Percentiles rank a stretch among this genome's conserved stretches.
Evolutionary conservation across 2,888 invertebrate species (phyloP).

Genomic region (Heliconius charithonia): DNA sequence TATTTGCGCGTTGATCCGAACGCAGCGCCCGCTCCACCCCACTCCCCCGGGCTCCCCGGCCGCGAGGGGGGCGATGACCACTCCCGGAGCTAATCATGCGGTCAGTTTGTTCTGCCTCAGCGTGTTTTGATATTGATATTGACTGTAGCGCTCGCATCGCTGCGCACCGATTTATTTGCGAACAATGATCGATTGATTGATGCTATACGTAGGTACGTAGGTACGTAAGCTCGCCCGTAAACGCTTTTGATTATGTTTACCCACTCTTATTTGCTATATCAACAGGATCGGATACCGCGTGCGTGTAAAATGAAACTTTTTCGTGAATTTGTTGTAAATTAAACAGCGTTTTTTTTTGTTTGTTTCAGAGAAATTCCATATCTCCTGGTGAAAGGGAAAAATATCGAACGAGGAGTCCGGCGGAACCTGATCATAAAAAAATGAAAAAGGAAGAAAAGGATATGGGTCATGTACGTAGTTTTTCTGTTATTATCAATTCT

Average conservation of each 20-base stretch:
- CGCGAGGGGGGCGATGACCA: conserved; percentile 74
- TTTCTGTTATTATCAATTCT: neutral
- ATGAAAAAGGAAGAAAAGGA: conserved; percentile 93
- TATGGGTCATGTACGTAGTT: conserved; percentile 88
- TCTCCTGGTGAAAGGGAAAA: conserved; percentile 93
- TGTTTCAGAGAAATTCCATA: conserved; percentile 91
- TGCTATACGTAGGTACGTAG: conserved; percentile 59
- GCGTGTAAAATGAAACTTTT: conserved; percentile 41
- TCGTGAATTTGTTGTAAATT: conserved; percentile 28
- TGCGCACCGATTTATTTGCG: conserved; percentile 82
- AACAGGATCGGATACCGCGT: conserved; percentile 59
- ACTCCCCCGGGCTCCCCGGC: conserved; percentile 47
- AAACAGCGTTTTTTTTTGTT: conserved; percentile 44
- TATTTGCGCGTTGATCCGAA: conserved; percentile 81
- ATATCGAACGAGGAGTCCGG: conserved; percentile 91
- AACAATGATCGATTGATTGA: conserved; percentile 82
- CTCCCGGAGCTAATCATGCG: conserved; percentile 83
- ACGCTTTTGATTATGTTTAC: conserved; percentile 82
- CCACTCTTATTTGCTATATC: conserved; percentile 69
- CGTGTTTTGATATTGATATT: conserved; percentile 84
- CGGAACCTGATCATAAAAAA: conserved; percentile 88
- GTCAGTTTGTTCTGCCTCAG: conserved; percentile 84
- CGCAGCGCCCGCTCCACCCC: conserved; percentile 63
- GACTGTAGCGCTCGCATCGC: conserved; percentile 79
- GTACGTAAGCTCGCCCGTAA: conserved; percentile 72